Base-by-base conservation (phyloP, 2,888 invertebrate species). In the Eupeodes latifasciatus region DNA sequence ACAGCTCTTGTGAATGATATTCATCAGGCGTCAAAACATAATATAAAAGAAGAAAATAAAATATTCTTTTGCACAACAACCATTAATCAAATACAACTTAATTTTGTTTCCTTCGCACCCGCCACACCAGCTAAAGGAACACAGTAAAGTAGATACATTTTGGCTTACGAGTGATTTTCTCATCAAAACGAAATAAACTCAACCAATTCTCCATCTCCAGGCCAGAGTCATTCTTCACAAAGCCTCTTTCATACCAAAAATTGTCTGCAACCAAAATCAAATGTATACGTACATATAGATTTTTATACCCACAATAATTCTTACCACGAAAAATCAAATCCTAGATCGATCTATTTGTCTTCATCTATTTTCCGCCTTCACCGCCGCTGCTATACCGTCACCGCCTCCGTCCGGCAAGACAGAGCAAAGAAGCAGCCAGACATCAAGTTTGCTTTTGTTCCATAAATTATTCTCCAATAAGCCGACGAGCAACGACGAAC, bases 301-400 rank as follows among this genome's bases (percentile, higher is more conserved):
- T 27, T 27, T 19, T 44, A 11, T 16, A 12, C 12, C 19, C 14
- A 59, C 44, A 19, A 51, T 59, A 36, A 55, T 55, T 55, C 59
- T 51, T 12, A 64, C 19, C 51, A 69, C 47, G 53, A 79, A 47
- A 61, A 53, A 53, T 66, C 75, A 59, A 76, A 40, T 59, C 57
- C 19, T 44, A 72, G 76, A 81, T 84, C 87, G 84, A 84, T 87
- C 83, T 87, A 87, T 87, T 87, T 84, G 83, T 84, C 83, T 87
- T 87, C 87, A 87, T 84, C 83, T 81, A 81, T 87, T 79, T 72
- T 6, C 80, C 14, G 19, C 36, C 40, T 40, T 27, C 27, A 27
- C 40, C 9, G 40, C 6, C 40, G 9, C 9, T 7, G 40, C 40
- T 4, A 40, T 40, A 27, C 27, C 27, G 27, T 27, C 27, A 27